Evolutionary conservation across 30 jellyfish, hydroid and myxozoan species (phyloP).

Genomic region (Nemopilema nomurai): DNA sequence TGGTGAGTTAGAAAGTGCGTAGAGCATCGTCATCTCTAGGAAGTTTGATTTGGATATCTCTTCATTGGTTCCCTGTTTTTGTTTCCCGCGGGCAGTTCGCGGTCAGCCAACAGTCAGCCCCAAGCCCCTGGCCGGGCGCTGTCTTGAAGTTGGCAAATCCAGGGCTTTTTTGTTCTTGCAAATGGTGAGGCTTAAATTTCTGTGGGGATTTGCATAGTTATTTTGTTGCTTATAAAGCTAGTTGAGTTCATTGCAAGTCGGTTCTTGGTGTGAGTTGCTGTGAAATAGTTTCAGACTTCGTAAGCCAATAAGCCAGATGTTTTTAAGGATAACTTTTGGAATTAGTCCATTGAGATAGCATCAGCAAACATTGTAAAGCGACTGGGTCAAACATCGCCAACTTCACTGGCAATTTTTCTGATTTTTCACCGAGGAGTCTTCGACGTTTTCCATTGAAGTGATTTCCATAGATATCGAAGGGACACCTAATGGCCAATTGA

Average conservation of each 20-base stretch:
- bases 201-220: slow-evolving; percentile 13
- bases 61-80: background rate
- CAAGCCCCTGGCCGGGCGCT: background rate
- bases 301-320: slow-evolving; percentile 22
- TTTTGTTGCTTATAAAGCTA: background rate
- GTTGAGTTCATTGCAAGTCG: background rate
- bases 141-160: background rate
- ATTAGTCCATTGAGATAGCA: background rate
- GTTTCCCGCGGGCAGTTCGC: background rate
- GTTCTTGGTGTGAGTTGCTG: background rate
- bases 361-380: background rate
- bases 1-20: too few species aligned
- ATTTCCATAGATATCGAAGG: background rate
- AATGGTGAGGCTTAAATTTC: background rate
- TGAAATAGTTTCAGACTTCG: background rate
- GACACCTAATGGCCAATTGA: background rate
- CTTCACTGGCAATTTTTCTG: background rate
- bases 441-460: background rate
- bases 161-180: background rate
- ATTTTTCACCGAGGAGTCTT: background rate
- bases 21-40: too few species aligned
- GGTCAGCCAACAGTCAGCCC: background rate
- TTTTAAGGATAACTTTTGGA: background rate
- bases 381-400: background rate
- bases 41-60: background rate